phyloP scores from a whole-genome alignment of 2,888 invertebrate species.

The Alsophila aescularia region DNA sequence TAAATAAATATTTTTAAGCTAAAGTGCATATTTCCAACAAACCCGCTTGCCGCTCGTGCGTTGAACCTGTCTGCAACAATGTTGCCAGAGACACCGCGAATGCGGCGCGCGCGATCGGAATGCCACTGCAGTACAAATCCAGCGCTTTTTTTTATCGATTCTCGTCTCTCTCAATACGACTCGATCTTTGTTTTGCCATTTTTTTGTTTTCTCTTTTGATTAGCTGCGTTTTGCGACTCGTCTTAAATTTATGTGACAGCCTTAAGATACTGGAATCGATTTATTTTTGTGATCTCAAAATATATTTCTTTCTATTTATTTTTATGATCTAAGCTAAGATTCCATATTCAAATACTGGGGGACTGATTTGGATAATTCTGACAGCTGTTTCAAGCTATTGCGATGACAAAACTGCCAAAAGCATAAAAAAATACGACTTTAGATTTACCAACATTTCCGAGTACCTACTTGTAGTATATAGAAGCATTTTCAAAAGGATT shows the following conservation, averaged over 20 bases:
- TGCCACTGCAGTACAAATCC: conserved; percentile 46
- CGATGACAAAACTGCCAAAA: no score
- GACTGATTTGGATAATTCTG: no score
- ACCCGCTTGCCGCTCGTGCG: conserved; percentile 37
- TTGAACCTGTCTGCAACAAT: conserved; percentile 53
- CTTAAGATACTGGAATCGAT: not conserved
- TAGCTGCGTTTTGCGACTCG: not conserved
- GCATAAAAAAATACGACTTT: no score
- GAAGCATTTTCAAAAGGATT: no score
- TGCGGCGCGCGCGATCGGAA: conserved; percentile 56
- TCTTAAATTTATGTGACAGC: not conserved
- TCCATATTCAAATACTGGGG: no score
- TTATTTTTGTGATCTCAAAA: no score
- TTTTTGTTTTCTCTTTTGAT: conserved; percentile 1
- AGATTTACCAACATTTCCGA: no score
- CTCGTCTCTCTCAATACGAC: conserved; percentile 24
- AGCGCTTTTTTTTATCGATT: conserved; percentile 48
- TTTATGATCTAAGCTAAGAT: no score
- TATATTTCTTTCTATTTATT: no score
- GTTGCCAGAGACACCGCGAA: conserved; percentile 53
- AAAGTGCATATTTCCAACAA: not conserved
- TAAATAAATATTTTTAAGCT: not conserved
- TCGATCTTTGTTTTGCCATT: conserved; percentile 9
- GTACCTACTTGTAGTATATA: no score
- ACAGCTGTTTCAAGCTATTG: no score